phyloP scores from a whole-genome alignment of 2,797 vertebrate genomes.

The Arnoldichthys spilopterus region DNA sequence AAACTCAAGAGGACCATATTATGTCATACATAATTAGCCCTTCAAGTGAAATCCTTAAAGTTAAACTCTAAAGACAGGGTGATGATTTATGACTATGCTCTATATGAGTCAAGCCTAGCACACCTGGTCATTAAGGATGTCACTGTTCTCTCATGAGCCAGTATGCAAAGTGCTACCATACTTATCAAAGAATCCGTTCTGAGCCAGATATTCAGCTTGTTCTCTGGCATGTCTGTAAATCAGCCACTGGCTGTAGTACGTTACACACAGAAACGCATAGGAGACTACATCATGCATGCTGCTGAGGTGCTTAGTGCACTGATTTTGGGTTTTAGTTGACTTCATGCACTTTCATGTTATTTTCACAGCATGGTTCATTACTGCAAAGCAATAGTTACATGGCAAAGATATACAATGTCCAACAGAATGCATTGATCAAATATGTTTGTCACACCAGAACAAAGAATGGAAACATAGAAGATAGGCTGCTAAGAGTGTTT shows the following conservation, averaged over 20 bases:
- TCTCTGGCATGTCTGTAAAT: background rate
- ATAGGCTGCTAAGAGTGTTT: no score
- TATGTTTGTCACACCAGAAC: no score
- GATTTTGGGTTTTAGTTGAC: background rate
- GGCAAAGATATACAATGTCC: no score
- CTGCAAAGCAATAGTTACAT: background rate
- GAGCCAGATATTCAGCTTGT: background rate
- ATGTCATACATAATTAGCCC: constrained; percentile 1
- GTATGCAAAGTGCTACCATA: background rate
- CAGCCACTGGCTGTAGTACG: background rate
- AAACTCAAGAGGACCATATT: background rate
- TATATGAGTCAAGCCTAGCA: background rate
- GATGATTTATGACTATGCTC: constrained; percentile 2
- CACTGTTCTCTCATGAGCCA: background rate
- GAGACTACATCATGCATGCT: no score
- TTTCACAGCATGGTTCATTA: constrained; percentile 1
- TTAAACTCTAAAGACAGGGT: background rate
- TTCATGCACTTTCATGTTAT: background rate
- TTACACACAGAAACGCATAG: background rate
- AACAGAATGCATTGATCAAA: no score
- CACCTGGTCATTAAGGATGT: constrained; percentile 2
- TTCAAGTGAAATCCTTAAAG: background rate
- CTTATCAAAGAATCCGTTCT: background rate
- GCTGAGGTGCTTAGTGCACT: background rate
- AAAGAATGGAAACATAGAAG: no score